phyloP scores from a whole-genome alignment of 2,113 vertebrate genomes.

The Phaetusa simplex region DNA sequence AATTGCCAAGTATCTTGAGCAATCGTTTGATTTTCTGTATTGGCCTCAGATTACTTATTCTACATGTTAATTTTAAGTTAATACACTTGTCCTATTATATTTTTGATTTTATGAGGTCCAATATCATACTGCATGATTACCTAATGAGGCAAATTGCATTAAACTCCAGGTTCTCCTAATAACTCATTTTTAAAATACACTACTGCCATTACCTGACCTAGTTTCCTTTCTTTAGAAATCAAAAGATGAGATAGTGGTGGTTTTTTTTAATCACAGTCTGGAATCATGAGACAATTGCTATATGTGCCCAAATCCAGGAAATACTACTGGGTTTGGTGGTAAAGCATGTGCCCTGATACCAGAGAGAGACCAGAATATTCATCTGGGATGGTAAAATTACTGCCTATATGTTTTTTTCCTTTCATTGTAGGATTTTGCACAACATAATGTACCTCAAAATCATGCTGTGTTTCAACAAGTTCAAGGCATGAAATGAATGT shows the following conservation, averaged over 20 bases:
- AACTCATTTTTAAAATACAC: background rate
- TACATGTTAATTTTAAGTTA: background rate
- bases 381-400: background rate
- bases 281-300: background rate
- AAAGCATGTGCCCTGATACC: background rate
- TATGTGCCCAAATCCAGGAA: background rate
- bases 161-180: background rate
- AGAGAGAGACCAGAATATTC: background rate
- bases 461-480: background rate
- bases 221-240: background rate
- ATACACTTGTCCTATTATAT: background rate
- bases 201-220: background rate
- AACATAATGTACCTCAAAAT: background rate
- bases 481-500: background rate
- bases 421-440: background rate
- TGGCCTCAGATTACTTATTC: background rate
- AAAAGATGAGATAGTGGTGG: background rate
- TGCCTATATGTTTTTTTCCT: background rate
- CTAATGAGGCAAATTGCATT: background rate
- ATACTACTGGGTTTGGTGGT: background rate
- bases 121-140: accelerated
- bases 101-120: background rate
- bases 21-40: background rate
- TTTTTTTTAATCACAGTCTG: background rate
- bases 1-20: background rate